These are phyloP conservation scores for Drosophila pectinifera DNA, from an alignment of 1,140 invertebrate genomes.

Conservation along the genomic window DNA sequence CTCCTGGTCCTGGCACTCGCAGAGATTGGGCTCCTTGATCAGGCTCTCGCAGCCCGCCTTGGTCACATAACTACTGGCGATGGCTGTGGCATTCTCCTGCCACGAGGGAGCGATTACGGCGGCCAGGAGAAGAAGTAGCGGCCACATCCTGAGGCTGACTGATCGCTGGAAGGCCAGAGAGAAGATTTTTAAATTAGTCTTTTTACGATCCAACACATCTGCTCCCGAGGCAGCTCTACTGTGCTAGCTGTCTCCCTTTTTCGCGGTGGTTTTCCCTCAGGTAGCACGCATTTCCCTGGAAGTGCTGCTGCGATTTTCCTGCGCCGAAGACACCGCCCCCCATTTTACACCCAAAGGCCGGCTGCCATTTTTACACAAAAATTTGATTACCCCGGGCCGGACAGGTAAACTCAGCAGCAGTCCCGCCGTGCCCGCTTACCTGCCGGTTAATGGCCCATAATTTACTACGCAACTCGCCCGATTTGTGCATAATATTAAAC, in stretches of 20 bases:
- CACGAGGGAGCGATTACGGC: conserved; percentile 26
- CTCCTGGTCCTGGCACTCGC: conserved; percentile 66
- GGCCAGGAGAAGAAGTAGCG: conserved; percentile 33
- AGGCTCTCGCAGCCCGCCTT: conserved; percentile 59
- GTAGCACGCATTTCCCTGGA: conserved; percentile 56
- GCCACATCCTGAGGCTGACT: conserved; percentile 58
- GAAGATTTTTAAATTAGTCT: conserved; percentile 39
- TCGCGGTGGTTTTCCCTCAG: conserved; percentile 21
- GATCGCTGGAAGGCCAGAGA: conserved; percentile 41
- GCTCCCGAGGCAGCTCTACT: conserved; percentile 7
- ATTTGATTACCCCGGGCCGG: conserved; percentile 42
- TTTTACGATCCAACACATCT: conserved; percentile 34
- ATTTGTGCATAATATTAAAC: conserved; percentile 68
- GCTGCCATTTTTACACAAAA: conserved; percentile 55
- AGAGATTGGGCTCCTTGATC: conserved; percentile 56
- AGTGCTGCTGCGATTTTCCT: conserved; percentile 25
- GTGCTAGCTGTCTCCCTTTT: neutral
- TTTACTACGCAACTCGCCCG: conserved; percentile 61
- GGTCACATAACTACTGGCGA: conserved; percentile 35
- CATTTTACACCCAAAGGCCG: conserved; percentile 56
- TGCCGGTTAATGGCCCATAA: conserved; percentile 57
- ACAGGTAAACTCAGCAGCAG: conserved; percentile 30
- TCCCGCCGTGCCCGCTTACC: conserved; percentile 29
- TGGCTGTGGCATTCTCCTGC: conserved; percentile 49
- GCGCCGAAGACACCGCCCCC: conserved; percentile 32